Percentiles rank a stretch among this genome's conserved stretches.
Conservation (phyloP, 2,888 invertebrate species). For the Microchrysa polita region DNA sequence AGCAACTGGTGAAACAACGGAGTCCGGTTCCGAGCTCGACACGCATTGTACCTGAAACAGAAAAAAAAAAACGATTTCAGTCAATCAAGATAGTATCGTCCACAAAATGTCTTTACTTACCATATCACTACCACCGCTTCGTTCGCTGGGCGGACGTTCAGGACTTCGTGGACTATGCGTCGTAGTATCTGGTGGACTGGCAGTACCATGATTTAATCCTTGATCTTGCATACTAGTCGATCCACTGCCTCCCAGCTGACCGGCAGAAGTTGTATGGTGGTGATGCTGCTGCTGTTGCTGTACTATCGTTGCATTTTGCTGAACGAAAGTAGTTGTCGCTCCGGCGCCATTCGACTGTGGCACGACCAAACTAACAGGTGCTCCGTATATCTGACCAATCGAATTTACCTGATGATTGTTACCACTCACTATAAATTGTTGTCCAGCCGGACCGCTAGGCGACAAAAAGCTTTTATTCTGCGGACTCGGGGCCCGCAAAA, state of each 20-base stretch:
- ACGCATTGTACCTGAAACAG: conserved; percentile 88
- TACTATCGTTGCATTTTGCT: conserved; percentile 86
- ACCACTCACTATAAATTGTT: conserved; percentile 79
- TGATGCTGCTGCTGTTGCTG: conserved; percentile 70
- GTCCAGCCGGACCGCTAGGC: conserved; percentile 69
- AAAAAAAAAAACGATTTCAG: not conserved
- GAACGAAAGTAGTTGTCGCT: conserved; percentile 77
- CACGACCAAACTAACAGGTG: conserved; percentile 63
- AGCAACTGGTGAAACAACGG: conserved; percentile 66
- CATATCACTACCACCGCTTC: conserved; percentile 64
- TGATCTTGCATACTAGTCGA: conserved; percentile 54
- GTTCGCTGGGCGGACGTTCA: conserved; percentile 62
- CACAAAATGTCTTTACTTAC: conserved; percentile 52
- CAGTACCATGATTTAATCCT: conserved; percentile 61
- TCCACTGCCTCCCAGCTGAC: conserved; percentile 45
- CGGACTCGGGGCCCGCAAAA: conserved; percentile 78
- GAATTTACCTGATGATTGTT: conserved; percentile 80
- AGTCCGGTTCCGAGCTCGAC: conserved; percentile 85
- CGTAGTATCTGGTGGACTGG: conserved; percentile 85
- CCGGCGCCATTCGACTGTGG: conserved; percentile 61
- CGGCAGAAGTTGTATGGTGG: conserved; percentile 6
- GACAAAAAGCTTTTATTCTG: conserved; percentile 80
- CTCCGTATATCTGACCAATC: conserved; percentile 65
- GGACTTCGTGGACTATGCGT: conserved; percentile 82
- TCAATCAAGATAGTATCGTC: not conserved